A percentile compares a stretch with the other conserved stretches of the same genome.
Conservation (phyloP, 2,797 vertebrate species). For the Coracias cyanogaster region DNA sequence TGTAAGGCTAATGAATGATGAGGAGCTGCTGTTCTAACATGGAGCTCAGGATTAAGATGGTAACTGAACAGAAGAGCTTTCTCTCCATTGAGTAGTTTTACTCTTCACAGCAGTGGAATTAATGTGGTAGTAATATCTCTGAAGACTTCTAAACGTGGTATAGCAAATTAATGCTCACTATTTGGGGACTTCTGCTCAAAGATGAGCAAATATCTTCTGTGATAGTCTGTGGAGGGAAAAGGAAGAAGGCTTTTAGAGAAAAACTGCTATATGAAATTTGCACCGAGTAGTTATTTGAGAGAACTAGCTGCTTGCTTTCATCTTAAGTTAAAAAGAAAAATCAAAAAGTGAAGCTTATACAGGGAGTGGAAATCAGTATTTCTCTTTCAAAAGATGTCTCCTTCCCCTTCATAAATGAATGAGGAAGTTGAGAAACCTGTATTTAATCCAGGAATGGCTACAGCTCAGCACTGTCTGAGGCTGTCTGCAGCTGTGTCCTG, state of each 20-base stretch:
- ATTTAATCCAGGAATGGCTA: background rate
- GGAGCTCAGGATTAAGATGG: background rate
- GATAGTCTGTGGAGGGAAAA: background rate
- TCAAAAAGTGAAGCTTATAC: rapidly evolving
- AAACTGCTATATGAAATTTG: rapidly evolving
- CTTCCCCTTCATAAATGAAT: background rate
- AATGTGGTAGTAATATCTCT: background rate
- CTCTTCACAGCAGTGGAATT: background rate
- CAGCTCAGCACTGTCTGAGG: background rate
- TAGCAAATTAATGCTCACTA: background rate
- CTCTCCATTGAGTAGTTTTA: background rate
- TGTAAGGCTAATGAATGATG: background rate
- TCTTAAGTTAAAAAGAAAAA: background rate
- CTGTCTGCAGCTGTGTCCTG: background rate
- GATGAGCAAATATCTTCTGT: background rate
- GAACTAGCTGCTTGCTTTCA: background rate
- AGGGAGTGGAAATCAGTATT: background rate
- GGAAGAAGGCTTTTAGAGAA: background rate
- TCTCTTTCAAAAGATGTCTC: background rate
- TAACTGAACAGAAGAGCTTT: background rate
- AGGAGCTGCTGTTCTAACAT: background rate
- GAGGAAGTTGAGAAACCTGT: background rate
- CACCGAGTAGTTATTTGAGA: background rate
- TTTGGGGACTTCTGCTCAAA: background rate
- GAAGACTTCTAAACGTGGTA: background rate